Evolutionary conservation across 2,113 vertebrate genomes (phyloP).

Genomic region (Tupaia chinensis): DNA sequence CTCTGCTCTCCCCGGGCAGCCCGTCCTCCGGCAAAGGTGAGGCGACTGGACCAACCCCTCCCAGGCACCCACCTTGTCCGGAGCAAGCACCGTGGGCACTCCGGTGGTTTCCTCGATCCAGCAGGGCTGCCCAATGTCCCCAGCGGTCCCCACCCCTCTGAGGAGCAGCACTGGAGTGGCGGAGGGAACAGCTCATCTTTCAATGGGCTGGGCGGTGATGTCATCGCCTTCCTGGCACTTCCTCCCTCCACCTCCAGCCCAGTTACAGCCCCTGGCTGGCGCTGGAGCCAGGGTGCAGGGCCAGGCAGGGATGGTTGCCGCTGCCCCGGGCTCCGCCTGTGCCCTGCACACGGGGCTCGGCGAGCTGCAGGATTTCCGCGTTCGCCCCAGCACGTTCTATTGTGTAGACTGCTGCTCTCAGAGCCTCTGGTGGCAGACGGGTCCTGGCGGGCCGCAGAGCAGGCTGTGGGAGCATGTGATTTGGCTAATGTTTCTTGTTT

Average conservation of each 20-base stretch:
- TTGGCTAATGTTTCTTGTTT: neutral
- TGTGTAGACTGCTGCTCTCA: neutral
- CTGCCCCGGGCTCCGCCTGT: rapidly evolving
- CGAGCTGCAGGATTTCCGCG: rapidly evolving
- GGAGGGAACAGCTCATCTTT: slow-evolving; percentile 77
- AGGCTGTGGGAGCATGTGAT: neutral
- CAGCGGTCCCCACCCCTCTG: neutral
- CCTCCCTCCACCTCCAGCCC: slow-evolving; percentile 68
- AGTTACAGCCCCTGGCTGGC: neutral
- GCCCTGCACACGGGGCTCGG: rapidly evolving
- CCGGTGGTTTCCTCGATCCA: rapidly evolving
- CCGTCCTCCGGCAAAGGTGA: neutral
- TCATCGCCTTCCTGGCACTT: slow-evolving; percentile 67
- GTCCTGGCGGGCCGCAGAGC: neutral
- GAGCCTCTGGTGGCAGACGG: rapidly evolving
- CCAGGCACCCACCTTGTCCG: slow-evolving; percentile 28
- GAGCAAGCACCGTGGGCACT: neutral
- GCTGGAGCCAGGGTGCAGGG: neutral
- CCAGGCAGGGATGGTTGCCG: no score
- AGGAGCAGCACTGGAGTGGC: neutral
- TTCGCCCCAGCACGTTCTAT: neutral
- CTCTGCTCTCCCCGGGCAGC: neutral
- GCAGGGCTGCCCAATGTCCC: neutral
- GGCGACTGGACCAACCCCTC: rapidly evolving
- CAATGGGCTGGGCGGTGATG: slow-evolving; percentile 80